Percentiles rank a stretch among this genome's conserved stretches.
Conservation (phyloP, 1,140 invertebrate species). For the Bathynomus jamesi region DNA sequence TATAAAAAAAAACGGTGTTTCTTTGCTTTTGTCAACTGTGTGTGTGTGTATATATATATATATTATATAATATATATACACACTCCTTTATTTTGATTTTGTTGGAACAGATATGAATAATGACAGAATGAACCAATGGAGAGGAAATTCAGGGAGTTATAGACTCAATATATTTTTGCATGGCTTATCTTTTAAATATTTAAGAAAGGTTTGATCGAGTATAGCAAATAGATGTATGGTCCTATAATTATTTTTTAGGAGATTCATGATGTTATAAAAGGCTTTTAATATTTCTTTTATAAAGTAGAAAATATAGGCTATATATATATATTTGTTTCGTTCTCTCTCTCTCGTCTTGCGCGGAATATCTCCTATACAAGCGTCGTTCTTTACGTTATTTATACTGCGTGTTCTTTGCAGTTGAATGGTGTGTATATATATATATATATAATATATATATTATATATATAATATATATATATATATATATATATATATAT, state of each 20-base stretch:
- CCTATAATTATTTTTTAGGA: too few relatives aligned
- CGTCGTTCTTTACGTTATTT: too few relatives aligned
- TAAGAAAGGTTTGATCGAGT: conserved; percentile 1
- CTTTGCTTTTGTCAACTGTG: too few relatives aligned
- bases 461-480: not conserved
- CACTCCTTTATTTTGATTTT: not conserved
- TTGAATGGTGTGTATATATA: not conserved
- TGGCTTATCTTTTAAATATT: not conserved
- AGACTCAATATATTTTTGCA: not conserved
- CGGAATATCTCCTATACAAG: too few relatives aligned
- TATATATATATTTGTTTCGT: too few relatives aligned
- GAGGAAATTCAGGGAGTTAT: not conserved
- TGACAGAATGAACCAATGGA: not conserved
- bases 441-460: not conserved
- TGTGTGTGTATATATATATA: not conserved
- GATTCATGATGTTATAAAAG: too few relatives aligned
- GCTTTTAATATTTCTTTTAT: too few relatives aligned
- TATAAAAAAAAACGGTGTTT: too few relatives aligned
- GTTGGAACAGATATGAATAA: not conserved
- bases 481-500: conserved; percentile 1
- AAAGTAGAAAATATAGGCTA: too few relatives aligned
- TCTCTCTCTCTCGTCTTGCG: too few relatives aligned
- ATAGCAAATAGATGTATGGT: conserved; percentile 2
- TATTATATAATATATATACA: conserved; percentile 1
- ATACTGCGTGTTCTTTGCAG: not conserved